Percentiles rank a stretch among this genome's conserved stretches.
These are phyloP conservation scores for Lagorchestes hirsutus DNA, from an alignment of 2,797 vertebrate species.

Conservation along the genomic window DNA sequence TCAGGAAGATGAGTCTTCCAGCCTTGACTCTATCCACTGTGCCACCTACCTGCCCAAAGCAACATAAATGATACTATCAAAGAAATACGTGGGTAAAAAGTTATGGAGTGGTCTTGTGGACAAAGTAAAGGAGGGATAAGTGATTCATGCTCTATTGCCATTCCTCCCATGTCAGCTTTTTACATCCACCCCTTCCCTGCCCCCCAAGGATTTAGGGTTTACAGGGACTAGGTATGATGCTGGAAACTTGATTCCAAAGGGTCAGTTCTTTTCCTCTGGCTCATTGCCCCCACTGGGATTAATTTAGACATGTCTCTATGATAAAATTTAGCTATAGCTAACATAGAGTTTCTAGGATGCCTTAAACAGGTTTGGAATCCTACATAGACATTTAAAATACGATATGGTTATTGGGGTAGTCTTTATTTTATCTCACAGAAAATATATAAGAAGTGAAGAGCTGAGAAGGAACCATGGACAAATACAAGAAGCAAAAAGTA, in stretches of 20 bases:
- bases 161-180: neutral
- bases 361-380: neutral
- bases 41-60: neutral
- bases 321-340: neutral
- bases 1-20: neutral
- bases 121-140: neutral
- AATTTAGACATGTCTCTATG: neutral
- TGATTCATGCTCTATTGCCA: neutral
- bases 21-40: no score
- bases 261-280: neutral
- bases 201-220: neutral
- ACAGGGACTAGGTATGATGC: neutral
- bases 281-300: neutral
- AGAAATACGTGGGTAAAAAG: neutral
- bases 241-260: neutral
- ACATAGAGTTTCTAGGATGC: neutral
- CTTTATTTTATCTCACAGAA: neutral
- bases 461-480: neutral
- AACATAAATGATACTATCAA: neutral
- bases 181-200: neutral
- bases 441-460: neutral
- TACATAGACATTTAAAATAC: neutral
- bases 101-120: neutral
- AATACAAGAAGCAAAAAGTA: no score
- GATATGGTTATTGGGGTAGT: neutral